These are phyloP conservation scores for Orgyia antiqua DNA, from an alignment of 2,888 invertebrate species.

Conservation along the genomic window DNA sequence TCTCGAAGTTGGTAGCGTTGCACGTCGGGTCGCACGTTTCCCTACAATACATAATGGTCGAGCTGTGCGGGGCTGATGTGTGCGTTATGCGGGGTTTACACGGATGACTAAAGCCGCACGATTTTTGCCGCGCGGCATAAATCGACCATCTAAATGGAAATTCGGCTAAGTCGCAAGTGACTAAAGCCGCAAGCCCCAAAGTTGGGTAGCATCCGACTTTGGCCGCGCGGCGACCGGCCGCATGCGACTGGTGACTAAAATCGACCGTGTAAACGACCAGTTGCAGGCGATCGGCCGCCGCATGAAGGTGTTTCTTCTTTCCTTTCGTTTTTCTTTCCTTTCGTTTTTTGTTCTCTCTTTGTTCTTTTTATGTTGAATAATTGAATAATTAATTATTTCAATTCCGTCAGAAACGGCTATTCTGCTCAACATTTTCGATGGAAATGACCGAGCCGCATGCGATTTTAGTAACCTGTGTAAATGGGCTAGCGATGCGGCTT, in stretches of 20 bases:
- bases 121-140: conserved; percentile 30
- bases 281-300: conserved; percentile 11
- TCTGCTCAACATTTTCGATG: conserved; percentile 25
- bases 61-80: too few relatives aligned
- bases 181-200: conserved; percentile 6
- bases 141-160: conserved; percentile 26
- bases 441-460: conserved; percentile 32
- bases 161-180: conserved; percentile 16
- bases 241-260: conserved; percentile 4
- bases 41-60: too few relatives aligned
- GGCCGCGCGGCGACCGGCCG: conserved; percentile 6
- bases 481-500: background rate
- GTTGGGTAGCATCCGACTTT: conserved; percentile 28
- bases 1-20: too few relatives aligned
- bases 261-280: conserved; percentile 1
- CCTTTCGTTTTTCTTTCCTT: too few relatives aligned
- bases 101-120: conserved; percentile 36
- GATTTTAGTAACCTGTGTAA: conserved; percentile 26
- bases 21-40: too few relatives aligned
- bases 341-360: too few relatives aligned
- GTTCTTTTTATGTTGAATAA: too few relatives aligned
- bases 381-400: conserved; percentile 5
- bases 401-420: conserved; percentile 20
- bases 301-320: conserved; percentile 17
- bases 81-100: too few relatives aligned